A percentile compares a stretch with the other conserved stretches of the same genome.
phyloP scores from a whole-genome alignment of 2,797 vertebrate genomes.

The Argya squamiceps region DNA sequence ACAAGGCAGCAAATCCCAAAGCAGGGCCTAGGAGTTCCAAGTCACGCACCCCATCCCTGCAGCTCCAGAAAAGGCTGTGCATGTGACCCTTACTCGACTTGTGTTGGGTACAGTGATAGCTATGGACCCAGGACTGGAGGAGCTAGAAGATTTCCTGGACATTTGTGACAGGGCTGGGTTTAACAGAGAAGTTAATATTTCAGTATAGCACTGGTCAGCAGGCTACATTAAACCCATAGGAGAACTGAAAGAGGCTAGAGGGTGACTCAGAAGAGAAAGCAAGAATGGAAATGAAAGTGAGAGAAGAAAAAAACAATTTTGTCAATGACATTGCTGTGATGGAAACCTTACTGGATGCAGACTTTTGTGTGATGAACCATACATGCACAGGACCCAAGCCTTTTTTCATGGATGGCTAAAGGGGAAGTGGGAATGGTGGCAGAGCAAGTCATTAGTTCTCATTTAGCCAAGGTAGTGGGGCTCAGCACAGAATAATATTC shows the following conservation, averaged over 20 bases:
- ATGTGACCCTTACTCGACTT: not conserved
- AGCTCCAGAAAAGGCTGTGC: not conserved
- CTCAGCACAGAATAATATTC: not conserved
- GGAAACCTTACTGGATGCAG: not conserved
- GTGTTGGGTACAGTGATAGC: not conserved
- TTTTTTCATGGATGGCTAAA: not conserved
- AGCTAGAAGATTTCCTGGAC: not conserved
- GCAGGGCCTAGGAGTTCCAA: not conserved
- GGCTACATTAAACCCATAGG: not conserved
- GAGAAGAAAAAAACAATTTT: not conserved
- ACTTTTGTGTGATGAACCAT: not conserved
- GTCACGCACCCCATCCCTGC: not conserved
- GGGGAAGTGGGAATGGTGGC: not conserved
- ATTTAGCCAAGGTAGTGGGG: not conserved
- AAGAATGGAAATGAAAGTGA: not conserved
- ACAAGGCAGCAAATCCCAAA: not conserved
- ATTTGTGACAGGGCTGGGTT: not conserved
- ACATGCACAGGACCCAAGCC: not conserved
- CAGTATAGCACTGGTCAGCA: not conserved
- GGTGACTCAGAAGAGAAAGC: not conserved
- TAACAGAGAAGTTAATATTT: not conserved
- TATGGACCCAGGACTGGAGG: not conserved
- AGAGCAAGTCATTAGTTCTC: not conserved
- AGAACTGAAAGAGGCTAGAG: not conserved
- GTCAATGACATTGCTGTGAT: not conserved